phyloP scores from a whole-genome alignment of 2,797 vertebrate genomes.

The Lophius americanus region DNA sequence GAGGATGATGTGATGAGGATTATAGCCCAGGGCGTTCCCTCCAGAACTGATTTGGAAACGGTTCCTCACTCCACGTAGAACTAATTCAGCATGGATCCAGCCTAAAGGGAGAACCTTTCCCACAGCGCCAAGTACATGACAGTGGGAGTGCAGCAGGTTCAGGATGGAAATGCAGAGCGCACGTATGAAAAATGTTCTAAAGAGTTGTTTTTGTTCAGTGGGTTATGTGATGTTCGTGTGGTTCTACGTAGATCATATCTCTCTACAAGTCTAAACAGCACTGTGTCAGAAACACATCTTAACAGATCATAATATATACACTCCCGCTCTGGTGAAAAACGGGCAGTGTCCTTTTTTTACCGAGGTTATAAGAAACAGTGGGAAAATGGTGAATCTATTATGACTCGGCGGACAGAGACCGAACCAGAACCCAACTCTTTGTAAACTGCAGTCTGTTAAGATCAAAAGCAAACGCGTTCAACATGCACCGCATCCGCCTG shows the following conservation, averaged over 20 bases:
- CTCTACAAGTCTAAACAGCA: slow-evolving; percentile 43
- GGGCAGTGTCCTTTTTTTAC: slow-evolving; percentile 20
- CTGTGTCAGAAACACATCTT: slow-evolving; percentile 54
- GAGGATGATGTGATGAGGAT: slow-evolving; percentile 52
- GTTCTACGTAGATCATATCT: slow-evolving; percentile 56
- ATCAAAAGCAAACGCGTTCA: slow-evolving; percentile 73
- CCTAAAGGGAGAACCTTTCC: slow-evolving; percentile 33
- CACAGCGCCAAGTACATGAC: slow-evolving; percentile 29
- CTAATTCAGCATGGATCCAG: slow-evolving; percentile 60
- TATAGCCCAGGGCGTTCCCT: slow-evolving; percentile 47
- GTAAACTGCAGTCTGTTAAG: slow-evolving; percentile 64
- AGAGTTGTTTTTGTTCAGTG: slow-evolving; percentile 11
- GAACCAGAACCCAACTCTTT: slow-evolving; percentile 61
- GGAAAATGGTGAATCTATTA: slow-evolving; percentile 61
- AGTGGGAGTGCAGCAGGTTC: slow-evolving; percentile 20
- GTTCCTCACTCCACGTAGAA: slow-evolving; percentile 53
- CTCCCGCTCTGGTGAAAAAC: slow-evolving; percentile 34
- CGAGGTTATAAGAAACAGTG: slow-evolving; percentile 57
- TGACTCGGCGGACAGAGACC: slow-evolving; percentile 49
- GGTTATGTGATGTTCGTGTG: slow-evolving; percentile 31
- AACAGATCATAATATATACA: slow-evolving; percentile 58
- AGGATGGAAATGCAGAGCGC: slow-evolving; percentile 22
- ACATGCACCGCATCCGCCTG: slow-evolving; percentile 63
- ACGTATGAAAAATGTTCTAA: slow-evolving; percentile 2
- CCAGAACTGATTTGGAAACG: slow-evolving; percentile 47